phyloP scores from a whole-genome alignment of 2,797 vertebrate species.

The Crocodylus rhombifer region DNA sequence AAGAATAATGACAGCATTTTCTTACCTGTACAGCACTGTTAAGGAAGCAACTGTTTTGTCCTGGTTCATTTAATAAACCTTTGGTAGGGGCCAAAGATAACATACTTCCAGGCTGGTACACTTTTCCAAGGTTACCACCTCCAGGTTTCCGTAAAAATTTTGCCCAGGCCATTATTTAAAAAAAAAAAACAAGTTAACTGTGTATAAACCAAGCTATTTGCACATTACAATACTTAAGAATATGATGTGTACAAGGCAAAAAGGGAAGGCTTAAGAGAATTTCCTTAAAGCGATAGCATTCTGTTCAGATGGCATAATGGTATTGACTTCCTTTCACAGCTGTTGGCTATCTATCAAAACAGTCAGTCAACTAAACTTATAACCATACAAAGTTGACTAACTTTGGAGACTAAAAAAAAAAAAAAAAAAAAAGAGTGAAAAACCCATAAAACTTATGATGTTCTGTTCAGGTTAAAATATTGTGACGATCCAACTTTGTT shows the following conservation, averaged over 20 bases:
- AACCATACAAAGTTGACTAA: background rate
- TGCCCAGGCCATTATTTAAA: slow-evolving; percentile 94
- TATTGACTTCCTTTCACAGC: background rate
- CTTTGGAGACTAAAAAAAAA: background rate
- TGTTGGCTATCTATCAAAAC: slow-evolving; percentile 2
- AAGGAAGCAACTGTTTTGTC: slow-evolving; percentile 99
- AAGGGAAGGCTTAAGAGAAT: slow-evolving; percentile 26
- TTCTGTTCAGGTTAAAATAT: slow-evolving; percentile 35
- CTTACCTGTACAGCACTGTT: slow-evolving; percentile 98
- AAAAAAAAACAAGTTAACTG: slow-evolving; percentile 39
- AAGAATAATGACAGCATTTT: background rate
- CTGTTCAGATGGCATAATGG: background rate
- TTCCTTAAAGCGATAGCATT: slow-evolving; percentile 10
- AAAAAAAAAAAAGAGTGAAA: background rate
- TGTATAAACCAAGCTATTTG: slow-evolving; percentile 15
- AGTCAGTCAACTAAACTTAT: background rate
- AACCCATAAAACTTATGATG: background rate
- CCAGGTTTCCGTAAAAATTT: slow-evolving; percentile 93
- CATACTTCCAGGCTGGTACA: slow-evolving; percentile 96
- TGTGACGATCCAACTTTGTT: background rate
- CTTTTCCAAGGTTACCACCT: slow-evolving; percentile 91
- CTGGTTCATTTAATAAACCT: slow-evolving; percentile 95
- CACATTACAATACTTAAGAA: slow-evolving; percentile 16
- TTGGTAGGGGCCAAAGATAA: slow-evolving; percentile 97
- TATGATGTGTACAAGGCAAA: slow-evolving; percentile 53